Conservation (phyloP, 2,888 invertebrate species). For the Octodonta nipae region DNA sequence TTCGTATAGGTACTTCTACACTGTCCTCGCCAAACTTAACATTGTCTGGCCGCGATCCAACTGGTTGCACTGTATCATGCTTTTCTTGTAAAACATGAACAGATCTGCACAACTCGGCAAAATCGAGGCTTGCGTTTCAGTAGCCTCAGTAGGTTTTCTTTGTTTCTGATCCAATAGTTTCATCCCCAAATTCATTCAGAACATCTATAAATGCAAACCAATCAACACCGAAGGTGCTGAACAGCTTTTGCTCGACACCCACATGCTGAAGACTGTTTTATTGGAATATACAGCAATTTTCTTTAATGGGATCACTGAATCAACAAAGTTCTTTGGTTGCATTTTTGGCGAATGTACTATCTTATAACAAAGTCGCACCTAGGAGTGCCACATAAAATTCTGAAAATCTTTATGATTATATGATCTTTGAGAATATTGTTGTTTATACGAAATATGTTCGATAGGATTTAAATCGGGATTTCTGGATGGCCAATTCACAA, state of each 20-base stretch:
- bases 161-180: slow-evolving; percentile 50
- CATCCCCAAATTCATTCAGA: slow-evolving; percentile 85
- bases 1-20: slow-evolving; percentile 86
- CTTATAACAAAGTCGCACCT: too few species aligned
- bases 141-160: slow-evolving; percentile 28
- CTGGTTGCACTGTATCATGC: slow-evolving; percentile 90
- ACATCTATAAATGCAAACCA: slow-evolving; percentile 81
- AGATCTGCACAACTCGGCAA: slow-evolving; percentile 88
- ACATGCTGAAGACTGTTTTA: slow-evolving; percentile 85
- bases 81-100: slow-evolving; percentile 95
- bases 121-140: slow-evolving; percentile 45
- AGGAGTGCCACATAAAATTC: too few species aligned
- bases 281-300: too few species aligned
- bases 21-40: slow-evolving; percentile 75
- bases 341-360: too few species aligned
- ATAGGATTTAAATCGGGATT: too few species aligned
- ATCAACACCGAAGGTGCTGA: slow-evolving; percentile 85
- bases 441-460: too few species aligned
- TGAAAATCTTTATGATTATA: too few species aligned
- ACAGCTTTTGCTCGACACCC: slow-evolving; percentile 83
- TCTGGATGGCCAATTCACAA: too few species aligned
- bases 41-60: slow-evolving; percentile 81
- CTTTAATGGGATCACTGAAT: too few species aligned
- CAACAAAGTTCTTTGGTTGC: too few species aligned
- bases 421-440: too few species aligned